phyloP scores from a whole-genome alignment of 2,888 invertebrate genomes.

The Zhengitettix transpicula region DNA sequence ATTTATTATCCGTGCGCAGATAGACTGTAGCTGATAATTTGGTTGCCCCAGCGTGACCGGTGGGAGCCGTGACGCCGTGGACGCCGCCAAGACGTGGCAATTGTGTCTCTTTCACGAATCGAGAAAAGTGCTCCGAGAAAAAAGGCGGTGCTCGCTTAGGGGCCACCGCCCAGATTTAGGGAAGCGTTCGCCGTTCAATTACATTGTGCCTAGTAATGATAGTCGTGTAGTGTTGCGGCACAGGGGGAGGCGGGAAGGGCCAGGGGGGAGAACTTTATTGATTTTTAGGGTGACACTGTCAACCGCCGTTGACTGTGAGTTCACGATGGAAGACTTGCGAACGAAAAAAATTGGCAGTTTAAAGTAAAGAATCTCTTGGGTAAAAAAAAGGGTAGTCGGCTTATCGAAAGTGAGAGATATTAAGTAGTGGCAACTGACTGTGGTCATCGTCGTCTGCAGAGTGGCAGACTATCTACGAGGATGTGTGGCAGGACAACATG shows the following conservation, averaged over 20 bases:
- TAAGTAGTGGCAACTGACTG: conserved; percentile 15
- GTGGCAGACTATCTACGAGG: conserved; percentile 11
- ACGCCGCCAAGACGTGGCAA: conserved; percentile 8
- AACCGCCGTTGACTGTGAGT: conserved; percentile 35
- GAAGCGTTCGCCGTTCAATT: conserved; percentile 15
- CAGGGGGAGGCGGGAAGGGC: conserved; percentile 28
- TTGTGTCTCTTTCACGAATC: conserved; percentile 5
- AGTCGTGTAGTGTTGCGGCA: conserved; percentile 21
- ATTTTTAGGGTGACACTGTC: conserved; percentile 51
- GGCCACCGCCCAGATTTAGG: conserved; percentile 13
- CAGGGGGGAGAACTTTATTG: conserved; percentile 40
- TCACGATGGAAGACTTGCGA: conserved; percentile 32
- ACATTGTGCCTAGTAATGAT: conserved; percentile 14
- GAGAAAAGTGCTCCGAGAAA: conserved; percentile 5
- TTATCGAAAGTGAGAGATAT: conserved; percentile 3
- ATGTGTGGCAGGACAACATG: conserved; percentile 25
- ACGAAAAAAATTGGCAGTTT: conserved; percentile 22
- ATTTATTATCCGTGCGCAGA: too few species aligned
- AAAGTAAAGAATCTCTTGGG: conserved; percentile 8
- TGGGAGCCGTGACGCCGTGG: background rate
- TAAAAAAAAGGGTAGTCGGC: conserved; percentile 3
- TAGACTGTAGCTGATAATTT: too few species aligned
- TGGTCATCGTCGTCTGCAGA: conserved; percentile 20
- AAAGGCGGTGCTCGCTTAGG: conserved; percentile 13
- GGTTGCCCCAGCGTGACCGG: too few species aligned